Percentiles rank a stretch among this genome's conserved stretches.
Conservation (phyloP, 2,113 vertebrate species). For the Prinia subflava region DNA sequence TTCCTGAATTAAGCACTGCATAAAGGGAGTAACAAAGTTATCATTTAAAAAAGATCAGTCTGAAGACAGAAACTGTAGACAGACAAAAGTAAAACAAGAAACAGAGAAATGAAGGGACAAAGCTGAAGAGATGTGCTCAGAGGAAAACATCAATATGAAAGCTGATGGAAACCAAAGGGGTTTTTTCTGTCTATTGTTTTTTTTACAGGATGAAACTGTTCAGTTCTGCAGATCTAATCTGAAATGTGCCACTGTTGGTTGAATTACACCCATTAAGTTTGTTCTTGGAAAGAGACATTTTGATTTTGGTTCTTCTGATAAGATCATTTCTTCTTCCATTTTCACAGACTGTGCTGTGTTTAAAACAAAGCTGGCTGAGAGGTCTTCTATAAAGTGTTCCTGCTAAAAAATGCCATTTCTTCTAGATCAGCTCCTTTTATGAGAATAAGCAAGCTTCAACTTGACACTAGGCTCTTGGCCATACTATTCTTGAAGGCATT, state of each 20-base stretch:
- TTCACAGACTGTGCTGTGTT: background rate
- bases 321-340: background rate
- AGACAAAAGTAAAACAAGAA: background rate
- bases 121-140: background rate
- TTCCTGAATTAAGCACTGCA: background rate
- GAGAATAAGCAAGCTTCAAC: constrained; percentile 56
- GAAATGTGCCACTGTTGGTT: background rate
- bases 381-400: background rate
- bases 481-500: constrained; percentile 55
- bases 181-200: background rate
- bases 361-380: background rate
- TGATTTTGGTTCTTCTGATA: background rate
- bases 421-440: constrained; percentile 58
- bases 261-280: background rate
- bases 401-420: constrained; percentile 44
- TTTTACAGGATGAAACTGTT: background rate
- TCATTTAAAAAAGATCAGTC: background rate
- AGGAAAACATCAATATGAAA: background rate
- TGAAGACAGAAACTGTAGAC: background rate
- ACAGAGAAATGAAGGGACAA: background rate
- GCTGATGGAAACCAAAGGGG: background rate
- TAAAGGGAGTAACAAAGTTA: background rate
- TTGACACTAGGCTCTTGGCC: constrained; percentile 53
- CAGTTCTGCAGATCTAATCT: background rate
- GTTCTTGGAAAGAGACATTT: background rate